These are phyloP conservation scores for Urocyon cinereoargenteus DNA, from an alignment of 2,797 vertebrate genomes.

Conservation along the genomic window DNA sequence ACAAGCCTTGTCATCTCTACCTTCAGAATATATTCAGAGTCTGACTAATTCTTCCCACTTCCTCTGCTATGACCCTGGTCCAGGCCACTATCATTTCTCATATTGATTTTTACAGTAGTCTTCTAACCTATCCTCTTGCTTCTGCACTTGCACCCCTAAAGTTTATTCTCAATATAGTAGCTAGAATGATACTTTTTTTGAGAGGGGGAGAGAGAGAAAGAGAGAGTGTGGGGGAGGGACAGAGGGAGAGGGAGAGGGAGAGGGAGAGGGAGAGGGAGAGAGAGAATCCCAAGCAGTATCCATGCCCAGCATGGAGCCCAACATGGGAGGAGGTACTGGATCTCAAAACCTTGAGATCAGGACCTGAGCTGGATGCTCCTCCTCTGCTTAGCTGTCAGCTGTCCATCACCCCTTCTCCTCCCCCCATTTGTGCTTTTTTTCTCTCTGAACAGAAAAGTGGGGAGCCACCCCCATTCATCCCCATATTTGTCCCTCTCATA, in stretches of 20 bases:
- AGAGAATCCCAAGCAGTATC: not conserved
- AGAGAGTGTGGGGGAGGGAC: not conserved
- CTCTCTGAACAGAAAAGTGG: conserved; percentile 50
- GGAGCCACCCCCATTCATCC: conserved; percentile 31
- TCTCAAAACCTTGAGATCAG: not conserved
- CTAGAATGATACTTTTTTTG: not conserved
- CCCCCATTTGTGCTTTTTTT: conserved; percentile 58
- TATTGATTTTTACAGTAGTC: conserved; percentile 26
- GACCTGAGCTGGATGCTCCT: not conserved
- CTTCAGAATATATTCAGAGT: conserved; percentile 37
- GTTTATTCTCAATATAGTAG: conserved; percentile 24
- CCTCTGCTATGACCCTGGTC: conserved; percentile 5
- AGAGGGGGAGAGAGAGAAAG: not conserved
- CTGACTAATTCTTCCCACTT: conserved; percentile 16
- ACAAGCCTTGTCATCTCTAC: conserved; percentile 9
- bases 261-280: not conserved
- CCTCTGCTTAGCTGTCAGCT: conserved; percentile 72
- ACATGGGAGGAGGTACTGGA: not conserved
- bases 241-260: not conserved
- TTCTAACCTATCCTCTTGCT: not conserved
- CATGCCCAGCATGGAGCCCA: not conserved
- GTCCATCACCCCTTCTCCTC: not conserved
- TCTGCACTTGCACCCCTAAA: not conserved
- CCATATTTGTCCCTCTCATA: conserved; percentile 44
- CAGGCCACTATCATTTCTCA: conserved; percentile 45